Percentiles rank a stretch among this genome's conserved stretches.
These are phyloP conservation scores for Cryptus viduatorius DNA, from an alignment of 2,888 invertebrate genomes.

Conservation along the genomic window DNA sequence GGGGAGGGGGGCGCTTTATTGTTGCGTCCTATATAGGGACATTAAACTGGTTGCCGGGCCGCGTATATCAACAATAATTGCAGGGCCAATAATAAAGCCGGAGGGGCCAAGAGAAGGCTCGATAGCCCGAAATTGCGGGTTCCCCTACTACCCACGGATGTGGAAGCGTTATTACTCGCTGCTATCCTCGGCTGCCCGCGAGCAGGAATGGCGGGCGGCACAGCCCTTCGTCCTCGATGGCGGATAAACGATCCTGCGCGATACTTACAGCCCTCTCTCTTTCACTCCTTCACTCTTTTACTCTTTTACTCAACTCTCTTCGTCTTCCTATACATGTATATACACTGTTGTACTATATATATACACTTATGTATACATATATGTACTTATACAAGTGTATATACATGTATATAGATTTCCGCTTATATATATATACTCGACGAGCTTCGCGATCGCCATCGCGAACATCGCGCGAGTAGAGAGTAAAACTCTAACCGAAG, in stretches of 20 bases:
- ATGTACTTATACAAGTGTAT: slow-evolving; percentile 34
- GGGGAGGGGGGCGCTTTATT: slow-evolving; percentile 74
- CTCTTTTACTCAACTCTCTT: slow-evolving; percentile 34
- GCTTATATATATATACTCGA: slow-evolving; percentile 13
- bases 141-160: slow-evolving; percentile 79
- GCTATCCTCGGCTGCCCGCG: slow-evolving; percentile 59
- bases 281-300: slow-evolving; percentile 23
- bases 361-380: slow-evolving; percentile 23
- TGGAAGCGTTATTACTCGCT: slow-evolving; percentile 71
- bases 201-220: slow-evolving; percentile 69
- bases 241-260: slow-evolving; percentile 83
- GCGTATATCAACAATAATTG: slow-evolving; percentile 85
- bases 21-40: slow-evolving; percentile 79
- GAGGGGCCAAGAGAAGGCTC: slow-evolving; percentile 81
- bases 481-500: slow-evolving; percentile 13
- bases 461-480: slow-evolving; percentile 29
- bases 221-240: slow-evolving; percentile 81
- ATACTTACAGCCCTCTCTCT: slow-evolving; percentile 71
- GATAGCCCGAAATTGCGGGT: slow-evolving; percentile 85
- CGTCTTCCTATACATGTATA: background rate
- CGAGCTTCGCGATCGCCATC: slow-evolving; percentile 47
- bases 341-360: background rate
- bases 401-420: slow-evolving; percentile 30
- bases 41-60: slow-evolving; percentile 79
- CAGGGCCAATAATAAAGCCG: slow-evolving; percentile 84